Percentiles rank a stretch among this genome's conserved stretches.
These are phyloP conservation scores for Microplitis manilae DNA, from an alignment of 2,888 invertebrate genomes.

Conservation along the genomic window DNA sequence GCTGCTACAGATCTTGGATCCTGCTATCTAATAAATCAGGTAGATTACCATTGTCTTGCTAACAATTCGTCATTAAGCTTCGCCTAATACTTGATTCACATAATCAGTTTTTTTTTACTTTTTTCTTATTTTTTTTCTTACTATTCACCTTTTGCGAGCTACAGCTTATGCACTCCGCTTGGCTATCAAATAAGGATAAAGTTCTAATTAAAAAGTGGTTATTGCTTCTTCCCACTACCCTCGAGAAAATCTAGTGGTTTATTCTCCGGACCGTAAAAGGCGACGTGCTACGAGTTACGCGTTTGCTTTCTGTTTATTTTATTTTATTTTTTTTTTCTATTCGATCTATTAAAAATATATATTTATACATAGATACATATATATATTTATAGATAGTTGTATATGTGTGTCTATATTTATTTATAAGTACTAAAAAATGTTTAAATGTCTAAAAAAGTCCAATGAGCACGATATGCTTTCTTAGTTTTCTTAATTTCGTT, in stretches of 20 bases:
- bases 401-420: not conserved
- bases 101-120: not conserved
- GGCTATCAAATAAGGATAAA: not conserved
- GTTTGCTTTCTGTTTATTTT: not conserved
- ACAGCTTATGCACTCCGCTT: not conserved
- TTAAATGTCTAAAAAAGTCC: conserved; percentile 24
- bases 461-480: conserved; percentile 37
- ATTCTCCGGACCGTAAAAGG: conserved; percentile 52
- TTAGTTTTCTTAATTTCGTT: conserved; percentile 9
- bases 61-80: too few species aligned
- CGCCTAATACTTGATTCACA: not conserved
- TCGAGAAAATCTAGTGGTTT: conserved; percentile 37
- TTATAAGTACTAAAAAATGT: conserved; percentile 2
- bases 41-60: not conserved
- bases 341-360: not conserved
- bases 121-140: not conserved
- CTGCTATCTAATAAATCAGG: conserved; percentile 57
- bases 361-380: conserved; percentile 8
- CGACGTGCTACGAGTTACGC: conserved; percentile 43
- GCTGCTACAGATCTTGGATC: conserved; percentile 48
- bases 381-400: not conserved
- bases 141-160: not conserved
- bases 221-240: conserved; percentile 39
- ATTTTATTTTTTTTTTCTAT: not conserved
- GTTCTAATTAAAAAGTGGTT: conserved; percentile 8